phyloP scores from a whole-genome alignment of 2,797 vertebrate genomes.

The Gymnoscopelus braueri region DNA sequence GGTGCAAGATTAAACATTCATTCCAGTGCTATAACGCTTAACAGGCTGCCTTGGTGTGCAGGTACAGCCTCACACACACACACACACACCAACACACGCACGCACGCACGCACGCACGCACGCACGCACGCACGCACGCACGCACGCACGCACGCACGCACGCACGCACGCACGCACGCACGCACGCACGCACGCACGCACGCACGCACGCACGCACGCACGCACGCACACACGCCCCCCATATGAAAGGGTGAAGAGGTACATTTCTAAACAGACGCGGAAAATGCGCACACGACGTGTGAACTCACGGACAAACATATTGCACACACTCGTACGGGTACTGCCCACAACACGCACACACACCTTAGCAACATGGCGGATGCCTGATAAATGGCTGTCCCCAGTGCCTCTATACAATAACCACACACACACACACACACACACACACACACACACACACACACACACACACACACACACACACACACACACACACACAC shows the following conservation, averaged over 20 bases:
- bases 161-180: background rate
- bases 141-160: too few species aligned
- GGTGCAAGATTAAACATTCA: too few species aligned
- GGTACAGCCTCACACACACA: too few species aligned
- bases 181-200: too few species aligned
- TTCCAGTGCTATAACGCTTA: too few species aligned
- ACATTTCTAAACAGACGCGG: too few species aligned
- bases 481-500: constrained; percentile 17
- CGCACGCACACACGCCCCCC: constrained; percentile 6
- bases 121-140: constrained; percentile 4
- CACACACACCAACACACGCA: too few species aligned
- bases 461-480: constrained; percentile 14
- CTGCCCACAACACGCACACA: constrained; percentile 35
- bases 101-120: constrained; percentile 14
- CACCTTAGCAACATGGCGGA: constrained; percentile 58
- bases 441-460: constrained; percentile 8
- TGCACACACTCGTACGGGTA: constrained; percentile 20
- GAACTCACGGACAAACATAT: constrained; percentile 6
- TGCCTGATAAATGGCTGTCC: constrained; percentile 79
- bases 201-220: constrained; percentile 5
- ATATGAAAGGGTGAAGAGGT: background rate
- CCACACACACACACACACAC: constrained; percentile 43
- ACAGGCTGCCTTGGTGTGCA: too few species aligned
- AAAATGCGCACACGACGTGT: background rate
- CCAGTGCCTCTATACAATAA: constrained; percentile 77